A percentile compares a stretch with the other conserved stretches of the same genome.
Evolutionary conservation across 1,140 invertebrate species (phyloP).

Genomic region (Linepithema humile): DNA sequence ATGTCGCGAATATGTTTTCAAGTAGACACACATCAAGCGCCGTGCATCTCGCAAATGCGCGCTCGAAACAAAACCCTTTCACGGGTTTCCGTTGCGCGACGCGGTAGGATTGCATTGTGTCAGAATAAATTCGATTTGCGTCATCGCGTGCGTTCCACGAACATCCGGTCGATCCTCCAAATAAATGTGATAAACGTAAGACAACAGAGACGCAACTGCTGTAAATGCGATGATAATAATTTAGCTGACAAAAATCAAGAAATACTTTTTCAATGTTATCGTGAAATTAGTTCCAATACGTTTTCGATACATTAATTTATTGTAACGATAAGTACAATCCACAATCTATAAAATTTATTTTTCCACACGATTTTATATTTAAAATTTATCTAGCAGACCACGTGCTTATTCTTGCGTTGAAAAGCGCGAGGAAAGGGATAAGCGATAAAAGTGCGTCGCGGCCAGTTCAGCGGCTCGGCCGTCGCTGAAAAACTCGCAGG

Average conservation of each 20-base stretch:
- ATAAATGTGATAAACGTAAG: not conserved
- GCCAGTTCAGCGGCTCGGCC: not conserved
- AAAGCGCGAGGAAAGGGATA: not conserved
- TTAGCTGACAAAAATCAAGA: too few relatives aligned
- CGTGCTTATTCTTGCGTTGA: not conserved
- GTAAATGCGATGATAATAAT: not conserved
- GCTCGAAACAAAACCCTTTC: slow-evolving; percentile 28
- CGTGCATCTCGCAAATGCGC: not conserved
- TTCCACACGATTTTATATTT: not conserved
- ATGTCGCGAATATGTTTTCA: slow-evolving; percentile 28
- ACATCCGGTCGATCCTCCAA: not conserved
- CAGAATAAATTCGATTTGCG: slow-evolving; percentile 28
- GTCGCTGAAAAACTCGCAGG: not conserved
- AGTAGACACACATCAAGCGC: not conserved
- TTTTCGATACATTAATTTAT: not conserved
- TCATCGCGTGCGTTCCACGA: slow-evolving; percentile 3
- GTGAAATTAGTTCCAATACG: not conserved
- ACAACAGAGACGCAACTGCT: not conserved
- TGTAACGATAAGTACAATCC: not conserved
- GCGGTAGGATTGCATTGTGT: slow-evolving; percentile 23
- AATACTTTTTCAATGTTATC: not conserved
- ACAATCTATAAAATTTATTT: not conserved
- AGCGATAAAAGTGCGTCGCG: not conserved
- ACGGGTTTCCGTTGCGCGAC: not conserved
- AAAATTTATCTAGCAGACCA: not conserved